Conservation (phyloP, 2,797 vertebrate species). For the Mus spretus region DNA sequence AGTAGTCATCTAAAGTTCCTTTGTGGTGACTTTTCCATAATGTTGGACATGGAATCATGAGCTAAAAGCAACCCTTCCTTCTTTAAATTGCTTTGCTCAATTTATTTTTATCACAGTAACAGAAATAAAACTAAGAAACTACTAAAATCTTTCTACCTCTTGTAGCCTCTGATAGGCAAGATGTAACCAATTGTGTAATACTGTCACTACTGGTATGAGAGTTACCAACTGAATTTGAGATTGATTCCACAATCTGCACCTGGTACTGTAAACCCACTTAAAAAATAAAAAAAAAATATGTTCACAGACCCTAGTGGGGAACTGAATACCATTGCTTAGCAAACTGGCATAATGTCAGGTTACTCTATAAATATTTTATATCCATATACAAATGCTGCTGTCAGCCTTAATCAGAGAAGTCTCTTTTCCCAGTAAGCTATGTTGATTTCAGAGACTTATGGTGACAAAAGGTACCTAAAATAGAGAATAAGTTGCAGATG, state of each 20-base stretch:
- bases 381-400: not conserved
- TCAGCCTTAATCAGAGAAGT: not conserved
- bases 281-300: not conserved
- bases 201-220: not conserved
- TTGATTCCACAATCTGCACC: not conserved
- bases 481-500: not conserved
- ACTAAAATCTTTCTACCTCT: not conserved
- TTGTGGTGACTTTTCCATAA: not conserved
- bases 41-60: not conserved
- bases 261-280: not conserved
- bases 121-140: not conserved
- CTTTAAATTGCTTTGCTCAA: too few relatives aligned
- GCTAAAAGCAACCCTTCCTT: not conserved
- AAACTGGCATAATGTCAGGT: not conserved
- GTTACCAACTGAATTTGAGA: not conserved
- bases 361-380: not conserved
- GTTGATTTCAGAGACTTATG: not conserved
- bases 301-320: not conserved
- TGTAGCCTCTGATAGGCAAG: not conserved
- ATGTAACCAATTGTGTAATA: too few relatives aligned
- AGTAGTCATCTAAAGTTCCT: not conserved
- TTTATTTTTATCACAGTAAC: not conserved
- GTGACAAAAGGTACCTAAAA: not conserved
- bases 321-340: not conserved
- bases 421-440: too few relatives aligned